Percentiles rank a stretch among this genome's conserved stretches.
Evolutionary conservation across 1,140 invertebrate species (phyloP).

Genomic region (Drosophila sp.): DNA sequence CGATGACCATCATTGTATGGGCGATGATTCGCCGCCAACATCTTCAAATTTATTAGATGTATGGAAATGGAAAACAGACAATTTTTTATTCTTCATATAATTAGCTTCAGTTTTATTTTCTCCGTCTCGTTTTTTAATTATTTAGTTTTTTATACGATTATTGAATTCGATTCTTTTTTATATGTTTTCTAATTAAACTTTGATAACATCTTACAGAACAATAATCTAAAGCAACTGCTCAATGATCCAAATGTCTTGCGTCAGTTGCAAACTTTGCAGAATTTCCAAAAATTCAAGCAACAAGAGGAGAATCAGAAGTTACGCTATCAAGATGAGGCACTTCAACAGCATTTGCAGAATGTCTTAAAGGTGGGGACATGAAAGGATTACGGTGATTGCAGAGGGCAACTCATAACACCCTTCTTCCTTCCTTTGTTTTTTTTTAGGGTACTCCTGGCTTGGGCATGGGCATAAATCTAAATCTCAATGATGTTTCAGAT

Average conservation of each 20-base stretch:
- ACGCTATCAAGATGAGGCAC: slow-evolving; percentile 90
- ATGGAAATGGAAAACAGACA: slow-evolving; percentile 27
- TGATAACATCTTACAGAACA: slow-evolving; percentile 60
- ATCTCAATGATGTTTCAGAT: slow-evolving; percentile 56
- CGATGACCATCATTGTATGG: slow-evolving; percentile 73
- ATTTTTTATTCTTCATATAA: slow-evolving; percentile 1
- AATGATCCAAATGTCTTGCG: slow-evolving; percentile 88
- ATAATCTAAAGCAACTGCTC: slow-evolving; percentile 83
- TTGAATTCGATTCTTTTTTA: background rate
- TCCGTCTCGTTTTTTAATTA: slow-evolving; percentile 16
- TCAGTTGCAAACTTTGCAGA: slow-evolving; percentile 85
- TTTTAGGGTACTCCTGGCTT: slow-evolving; percentile 54
- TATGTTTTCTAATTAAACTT: background rate
- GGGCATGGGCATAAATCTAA: slow-evolving; percentile 43
- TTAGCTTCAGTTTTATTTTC: slow-evolving; percentile 17
- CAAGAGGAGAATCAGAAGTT: slow-evolving; percentile 88
- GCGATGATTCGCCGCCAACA: slow-evolving; percentile 66
- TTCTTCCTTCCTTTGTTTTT: slow-evolving; percentile 1
- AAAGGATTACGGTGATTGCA: background rate
- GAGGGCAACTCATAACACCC: too few species aligned
- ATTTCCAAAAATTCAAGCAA: slow-evolving; percentile 86
- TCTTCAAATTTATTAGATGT: slow-evolving; percentile 69
- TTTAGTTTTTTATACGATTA: background rate
- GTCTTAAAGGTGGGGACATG: slow-evolving; percentile 60
- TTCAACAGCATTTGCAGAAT: slow-evolving; percentile 89